phyloP scores from a whole-genome alignment of 2,113 vertebrate genomes.

The Haliaeetus leucogaster region DNA sequence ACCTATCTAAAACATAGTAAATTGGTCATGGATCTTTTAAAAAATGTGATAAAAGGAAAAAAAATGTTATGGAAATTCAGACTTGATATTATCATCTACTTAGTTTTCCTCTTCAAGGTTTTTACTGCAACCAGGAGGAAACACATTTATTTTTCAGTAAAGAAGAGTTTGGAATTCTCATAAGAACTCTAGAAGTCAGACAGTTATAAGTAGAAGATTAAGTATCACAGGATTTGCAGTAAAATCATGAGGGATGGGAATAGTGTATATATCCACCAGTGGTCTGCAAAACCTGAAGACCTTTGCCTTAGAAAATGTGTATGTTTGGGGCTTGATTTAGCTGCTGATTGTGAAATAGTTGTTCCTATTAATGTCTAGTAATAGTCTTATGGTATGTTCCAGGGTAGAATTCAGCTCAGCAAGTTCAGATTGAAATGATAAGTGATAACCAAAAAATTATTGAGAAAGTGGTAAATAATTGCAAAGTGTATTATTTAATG shows the following conservation, averaged over 20 bases:
- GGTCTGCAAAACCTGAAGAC: background rate
- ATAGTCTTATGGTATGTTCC: background rate
- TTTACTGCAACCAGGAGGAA: background rate
- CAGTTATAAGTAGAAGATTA: background rate
- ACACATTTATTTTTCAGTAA: background rate
- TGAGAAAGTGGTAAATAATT: background rate
- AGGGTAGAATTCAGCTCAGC: background rate
- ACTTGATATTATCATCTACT: background rate
- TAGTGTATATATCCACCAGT: background rate
- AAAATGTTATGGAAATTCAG: background rate
- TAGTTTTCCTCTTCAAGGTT: background rate
- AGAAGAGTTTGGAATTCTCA: background rate
- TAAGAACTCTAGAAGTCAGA: background rate
- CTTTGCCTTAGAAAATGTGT: background rate
- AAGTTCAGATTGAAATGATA: background rate
- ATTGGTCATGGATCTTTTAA: background rate
- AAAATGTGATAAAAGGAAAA: background rate
- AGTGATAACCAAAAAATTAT: background rate
- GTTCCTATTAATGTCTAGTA: background rate
- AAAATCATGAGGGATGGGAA: background rate
- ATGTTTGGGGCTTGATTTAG: background rate
- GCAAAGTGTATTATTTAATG: background rate
- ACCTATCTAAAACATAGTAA: background rate
- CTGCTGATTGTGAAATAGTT: background rate
- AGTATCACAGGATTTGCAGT: background rate